phyloP scores from a whole-genome alignment of 2,888 invertebrate species.

The Hirtodrosophila duncani region DNA sequence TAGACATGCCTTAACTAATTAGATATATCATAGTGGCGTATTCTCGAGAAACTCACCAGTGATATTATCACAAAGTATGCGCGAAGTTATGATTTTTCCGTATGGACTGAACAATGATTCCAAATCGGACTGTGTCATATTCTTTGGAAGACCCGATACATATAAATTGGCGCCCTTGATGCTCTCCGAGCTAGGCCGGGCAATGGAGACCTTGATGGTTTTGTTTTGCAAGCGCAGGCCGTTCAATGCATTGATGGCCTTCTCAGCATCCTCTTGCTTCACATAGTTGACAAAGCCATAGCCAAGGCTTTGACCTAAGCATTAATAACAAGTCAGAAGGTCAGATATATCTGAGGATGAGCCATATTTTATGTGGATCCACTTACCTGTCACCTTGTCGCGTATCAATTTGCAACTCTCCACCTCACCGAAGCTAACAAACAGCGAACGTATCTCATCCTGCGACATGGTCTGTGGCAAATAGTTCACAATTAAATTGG shows the following conservation, averaged over 20 bases:
- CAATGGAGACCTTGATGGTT: conserved; percentile 97
- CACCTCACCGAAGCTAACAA: conserved; percentile 96
- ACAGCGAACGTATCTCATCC: conserved; percentile 95
- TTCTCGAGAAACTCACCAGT: conserved; percentile 87
- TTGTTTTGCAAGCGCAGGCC: conserved; percentile 99
- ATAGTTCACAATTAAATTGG: conserved; percentile 96
- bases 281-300: conserved; percentile 99
- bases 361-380: not conserved
- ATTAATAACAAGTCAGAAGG: not conserved
- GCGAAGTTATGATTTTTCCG: conserved; percentile 90
- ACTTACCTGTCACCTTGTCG: conserved; percentile 94
- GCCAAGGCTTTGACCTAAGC: conserved; percentile 97
- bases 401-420: conserved; percentile 98
- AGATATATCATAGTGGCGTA: no score
- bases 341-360: no score
- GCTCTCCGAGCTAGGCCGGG: conserved; percentile 94
- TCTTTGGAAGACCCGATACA: conserved; percentile 93
- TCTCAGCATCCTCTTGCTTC: conserved; percentile 97
- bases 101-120: conserved; percentile 89
- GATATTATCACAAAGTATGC: conserved; percentile 91
- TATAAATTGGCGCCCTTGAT: conserved; percentile 96
- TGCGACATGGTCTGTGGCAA: conserved; percentile 96
- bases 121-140: conserved; percentile 91
- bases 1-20: conserved; percentile 14
- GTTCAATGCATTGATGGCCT: conserved; percentile 98